Base-by-base conservation (phyloP, 2,797 vertebrate species). In the Myotis daubentonii region DNA sequence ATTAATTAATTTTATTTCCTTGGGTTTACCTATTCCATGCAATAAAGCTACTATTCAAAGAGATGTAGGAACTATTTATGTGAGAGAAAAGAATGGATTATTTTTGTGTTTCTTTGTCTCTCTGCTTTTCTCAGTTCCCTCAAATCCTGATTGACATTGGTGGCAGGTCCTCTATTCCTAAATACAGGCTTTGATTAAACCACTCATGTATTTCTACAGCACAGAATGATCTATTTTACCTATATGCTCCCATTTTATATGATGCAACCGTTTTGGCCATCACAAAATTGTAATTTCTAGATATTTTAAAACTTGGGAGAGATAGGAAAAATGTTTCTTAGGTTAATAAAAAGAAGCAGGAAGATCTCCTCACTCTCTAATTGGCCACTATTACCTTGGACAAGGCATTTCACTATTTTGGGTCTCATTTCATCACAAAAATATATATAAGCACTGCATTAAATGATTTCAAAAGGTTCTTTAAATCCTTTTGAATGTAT, bases 231-330 rank as follows among this genome's bases (percentile, higher is more conserved):
- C 47, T 72, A 68, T 72, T 81, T 94, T 38, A 76, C 36, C 87
- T 12, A 87, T 62, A 17, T 53, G 76, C 44, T 79, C 5, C 38
- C 71, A 83, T 36, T 93, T 92, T 87, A 87, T 6, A 91, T 80
- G 41, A 93, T 23, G 20, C 33, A 93, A 84, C 41, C 1, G 30
- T 53, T 93, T 55, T 71, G 20, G 33, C 16, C 65, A 86, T 8
- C 30, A 71, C 53, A 85, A 92, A 93, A 55, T 25, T 95, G 49
- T 75, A 44, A 93, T 87, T 72, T 53, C n/a, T 36, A 94, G 85
- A 66, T 78, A 87, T 36, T 87, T 85, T 30, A 89, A 75, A 91
- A 89, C 33, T 81, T 92, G 49, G 51, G 23, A 83, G 30, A 95
- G 15, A 19, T 11, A 89, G 72, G 30, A 38, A 90, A 86, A 87